Conservation (phyloP, 2,113 vertebrate species). For the Puntigrus tetrazona region DNA sequence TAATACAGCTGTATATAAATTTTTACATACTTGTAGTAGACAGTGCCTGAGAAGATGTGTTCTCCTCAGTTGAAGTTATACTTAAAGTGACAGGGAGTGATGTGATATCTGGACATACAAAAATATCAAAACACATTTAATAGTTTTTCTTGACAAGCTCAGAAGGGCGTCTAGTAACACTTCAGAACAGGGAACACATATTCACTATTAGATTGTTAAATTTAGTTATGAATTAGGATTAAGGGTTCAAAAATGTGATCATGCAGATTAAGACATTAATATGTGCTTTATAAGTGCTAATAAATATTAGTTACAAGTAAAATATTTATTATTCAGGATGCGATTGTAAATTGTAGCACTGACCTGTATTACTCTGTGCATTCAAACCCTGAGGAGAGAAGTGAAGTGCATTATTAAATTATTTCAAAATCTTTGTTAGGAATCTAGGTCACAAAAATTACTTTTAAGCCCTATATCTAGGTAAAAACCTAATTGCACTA, state of each 20-base stretch:
- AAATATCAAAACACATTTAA: background rate
- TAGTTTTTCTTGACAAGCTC: background rate
- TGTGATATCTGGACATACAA: background rate
- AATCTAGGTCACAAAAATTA: no score
- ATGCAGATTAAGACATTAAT: no score
- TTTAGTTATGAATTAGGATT: no score
- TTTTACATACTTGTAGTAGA: background rate
- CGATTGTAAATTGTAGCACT: background rate
- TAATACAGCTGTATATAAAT: background rate
- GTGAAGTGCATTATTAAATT: background rate
- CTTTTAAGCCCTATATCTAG: no score
- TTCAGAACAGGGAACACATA: no score
- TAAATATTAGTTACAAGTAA: no score
- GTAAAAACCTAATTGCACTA: no score
- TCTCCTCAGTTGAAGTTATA: background rate
- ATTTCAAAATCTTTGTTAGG: no score
- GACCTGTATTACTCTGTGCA: background rate
- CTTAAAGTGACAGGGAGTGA: background rate
- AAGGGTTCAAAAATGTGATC: no score
- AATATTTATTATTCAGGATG: no score
- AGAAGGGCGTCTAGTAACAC: background rate
- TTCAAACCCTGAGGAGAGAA: background rate
- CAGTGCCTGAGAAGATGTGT: background rate
- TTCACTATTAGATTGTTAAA: no score
- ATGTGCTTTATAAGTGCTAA: no score